Conservation (phyloP, 2,113 vertebrate genomes). For the Protomyctophum bolini region DNA sequence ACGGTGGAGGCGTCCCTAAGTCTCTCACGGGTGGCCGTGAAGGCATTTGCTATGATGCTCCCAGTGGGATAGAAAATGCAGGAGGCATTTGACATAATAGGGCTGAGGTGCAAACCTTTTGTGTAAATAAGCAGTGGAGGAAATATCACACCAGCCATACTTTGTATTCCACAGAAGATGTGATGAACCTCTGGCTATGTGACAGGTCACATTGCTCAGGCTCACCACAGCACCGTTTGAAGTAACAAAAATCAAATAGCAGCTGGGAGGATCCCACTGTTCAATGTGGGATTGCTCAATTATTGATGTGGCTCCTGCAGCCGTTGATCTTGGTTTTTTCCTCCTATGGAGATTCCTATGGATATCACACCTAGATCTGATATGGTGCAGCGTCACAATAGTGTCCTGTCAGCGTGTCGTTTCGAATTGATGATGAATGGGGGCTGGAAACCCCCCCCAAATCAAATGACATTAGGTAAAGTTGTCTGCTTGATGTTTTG, state of each 20-base stretch:
- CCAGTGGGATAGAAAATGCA: constrained; percentile 24
- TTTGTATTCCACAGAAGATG: constrained; percentile 38
- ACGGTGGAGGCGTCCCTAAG: neutral
- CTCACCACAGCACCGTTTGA: constrained; percentile 25
- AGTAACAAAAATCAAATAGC: constrained; percentile 41
- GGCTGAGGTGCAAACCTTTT: constrained; percentile 40
- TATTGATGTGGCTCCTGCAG: constrained; percentile 25
- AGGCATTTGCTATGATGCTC: constrained; percentile 46
- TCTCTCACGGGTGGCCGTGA: constrained; percentile 24
- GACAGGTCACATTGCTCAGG: constrained; percentile 30
- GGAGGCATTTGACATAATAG: constrained; percentile 44
- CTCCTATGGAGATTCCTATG: constrained; percentile 25
- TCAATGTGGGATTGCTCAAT: constrained; percentile 31
- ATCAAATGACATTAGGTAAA: constrained; percentile 42
- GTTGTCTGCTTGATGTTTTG: constrained; percentile 26
- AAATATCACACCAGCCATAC: constrained; percentile 35
- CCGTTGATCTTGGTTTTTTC: constrained; percentile 25
- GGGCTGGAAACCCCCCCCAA: constrained; percentile 22
- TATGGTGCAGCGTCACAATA: constrained; percentile 27
- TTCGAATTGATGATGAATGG: constrained; percentile 59
- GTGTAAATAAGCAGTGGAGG: constrained; percentile 39
- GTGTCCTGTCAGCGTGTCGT: constrained; percentile 40
- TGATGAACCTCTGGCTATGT: constrained; percentile 28
- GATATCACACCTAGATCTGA: constrained; percentile 33
- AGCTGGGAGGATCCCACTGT: constrained; percentile 36